These are phyloP conservation scores for honey bee (Apis mellifera) DNA, from an alignment of 1,140 invertebrate genomes.

Conservation along the genomic window Amel_HAv3.1 CM009938.2:8898001-8898500, in stretches of 20 bases:
- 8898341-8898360: constrained; percentile 56
- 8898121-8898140: background rate
- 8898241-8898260: background rate
- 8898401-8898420: constrained; percentile 69
- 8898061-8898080: constrained; percentile 2
- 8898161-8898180: background rate
- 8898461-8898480: constrained; percentile 31
- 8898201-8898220: background rate
- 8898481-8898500: constrained; percentile 44
- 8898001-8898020: background rate
- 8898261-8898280: background rate
- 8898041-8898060: too few species aligned
- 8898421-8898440: constrained; percentile 69
- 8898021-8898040: background rate
- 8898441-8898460: constrained; percentile 58
- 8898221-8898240: background rate
- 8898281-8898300: background rate
- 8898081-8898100: constrained; percentile 19
- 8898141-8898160: background rate
- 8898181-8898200: background rate
- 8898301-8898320: background rate
- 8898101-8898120: constrained; percentile 22
- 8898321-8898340: constrained; percentile 33
- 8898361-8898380: constrained; percentile 67
- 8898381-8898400: constrained; percentile 71